Evolutionary conservation across 2,888 invertebrate species (phyloP), one percentile per base, ranked within the genome.

Genomic region (Hydropsyche betteni): DNA sequence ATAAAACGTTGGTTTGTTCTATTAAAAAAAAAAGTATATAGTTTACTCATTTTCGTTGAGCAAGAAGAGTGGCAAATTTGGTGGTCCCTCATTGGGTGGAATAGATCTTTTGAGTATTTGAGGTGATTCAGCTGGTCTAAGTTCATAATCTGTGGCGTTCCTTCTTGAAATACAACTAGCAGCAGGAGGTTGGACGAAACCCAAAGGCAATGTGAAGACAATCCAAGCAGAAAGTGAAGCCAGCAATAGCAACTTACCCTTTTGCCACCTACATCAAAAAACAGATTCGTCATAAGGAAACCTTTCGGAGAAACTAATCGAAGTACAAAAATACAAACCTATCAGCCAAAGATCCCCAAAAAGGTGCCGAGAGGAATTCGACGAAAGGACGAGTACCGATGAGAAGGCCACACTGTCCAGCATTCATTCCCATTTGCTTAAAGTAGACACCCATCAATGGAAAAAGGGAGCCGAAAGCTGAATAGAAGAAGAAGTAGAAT

Each of bases 381-480:
- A 99, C 95, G 84, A 99, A 96, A 0, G 99, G 99, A 78, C 99
- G 90, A 81, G 96, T 93, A 36, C 99, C 99, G 81, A 98, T 95
- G n/a, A 96, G 89, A 75, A 96, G 88, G 5, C 98, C 98, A 82
- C 96, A 95, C 84, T 98, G 98, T 16, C 94, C 94, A 0, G 98
- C 96, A 86, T 98, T 98, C 97, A 99, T 98, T 77, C 98, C 98
- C 93, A 99, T 94, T 88, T 99, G 99, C 87, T 99, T 99, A 89
- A 99, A 99, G 87, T 99, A 99, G 68, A 99, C 96, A 52, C 98
- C 99, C 93, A 99, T 95, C 78, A 99, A 88, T 0, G 99, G 99
- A 84, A 99, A 99, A 14, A 99, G 90, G 0, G 97, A 97, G 5
- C 99, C 99, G 84, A 99, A 99, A 0, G 99, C 98, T 58, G 98